These are phyloP conservation scores for fruit fly (Drosophila melanogaster) DNA, from an alignment of 1,140 invertebrate species.

Conservation along the genomic window DNA sequence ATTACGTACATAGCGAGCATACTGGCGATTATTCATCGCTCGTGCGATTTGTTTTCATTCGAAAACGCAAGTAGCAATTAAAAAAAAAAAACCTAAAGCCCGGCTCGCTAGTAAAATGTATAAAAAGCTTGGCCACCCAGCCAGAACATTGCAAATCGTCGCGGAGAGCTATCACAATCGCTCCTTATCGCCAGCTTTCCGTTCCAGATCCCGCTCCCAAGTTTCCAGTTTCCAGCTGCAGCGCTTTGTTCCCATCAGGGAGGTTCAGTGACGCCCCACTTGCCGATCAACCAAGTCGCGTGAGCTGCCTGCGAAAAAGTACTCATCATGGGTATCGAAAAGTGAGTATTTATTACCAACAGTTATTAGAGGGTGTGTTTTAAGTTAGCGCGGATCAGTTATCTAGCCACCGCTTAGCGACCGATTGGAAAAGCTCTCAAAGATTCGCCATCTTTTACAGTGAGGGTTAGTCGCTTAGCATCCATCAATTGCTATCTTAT, in stretches of 20 bases:
- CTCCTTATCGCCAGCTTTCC: constrained; percentile 60
- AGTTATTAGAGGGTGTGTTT: constrained; percentile 9
- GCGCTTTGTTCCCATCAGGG: constrained; percentile 20
- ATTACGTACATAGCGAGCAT: constrained; percentile 61
- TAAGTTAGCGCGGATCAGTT: constrained; percentile 4
- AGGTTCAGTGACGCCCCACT: constrained; percentile 55
- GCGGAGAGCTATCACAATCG: constrained; percentile 20
- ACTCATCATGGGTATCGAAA: constrained; percentile 62
- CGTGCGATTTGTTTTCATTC: constrained; percentile 51
- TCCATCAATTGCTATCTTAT: not conserved
- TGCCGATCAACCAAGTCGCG: constrained; percentile 61
- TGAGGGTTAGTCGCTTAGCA: not conserved
- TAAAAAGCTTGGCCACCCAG: constrained; percentile 45
- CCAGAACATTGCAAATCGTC: constrained; percentile 34
- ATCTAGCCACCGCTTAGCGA: constrained; percentile 10
- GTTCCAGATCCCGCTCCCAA: constrained; percentile 42
- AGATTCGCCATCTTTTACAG: constrained; percentile 25
- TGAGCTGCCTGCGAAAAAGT: constrained; percentile 8
- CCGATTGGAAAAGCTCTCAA: constrained; percentile 7
- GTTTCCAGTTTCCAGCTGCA: constrained; percentile 36
- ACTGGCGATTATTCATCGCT: constrained; percentile 58
- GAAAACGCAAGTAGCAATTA: not conserved
- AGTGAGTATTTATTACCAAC: constrained; percentile 58
- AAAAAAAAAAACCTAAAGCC: constrained; percentile 28
- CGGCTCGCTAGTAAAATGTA: constrained; percentile 25